phyloP scores from a whole-genome alignment of 2,113 vertebrate species.

The Antigone vipio region DNA sequence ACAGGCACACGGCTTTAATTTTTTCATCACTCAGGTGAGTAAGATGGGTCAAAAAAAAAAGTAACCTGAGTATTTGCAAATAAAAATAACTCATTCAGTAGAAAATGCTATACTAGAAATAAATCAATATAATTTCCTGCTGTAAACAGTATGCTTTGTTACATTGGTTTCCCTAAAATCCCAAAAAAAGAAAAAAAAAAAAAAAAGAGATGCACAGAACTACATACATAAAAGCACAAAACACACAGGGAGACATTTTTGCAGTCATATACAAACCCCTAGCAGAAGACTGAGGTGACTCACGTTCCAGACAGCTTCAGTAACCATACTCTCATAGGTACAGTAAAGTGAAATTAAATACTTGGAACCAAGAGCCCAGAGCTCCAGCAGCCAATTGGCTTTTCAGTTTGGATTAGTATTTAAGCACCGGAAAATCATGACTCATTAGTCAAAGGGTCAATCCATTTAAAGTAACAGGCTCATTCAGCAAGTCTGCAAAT shows the following conservation, averaged over 20 bases:
- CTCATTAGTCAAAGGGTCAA: conserved; percentile 44
- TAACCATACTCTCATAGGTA: neutral
- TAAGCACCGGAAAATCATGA: neutral
- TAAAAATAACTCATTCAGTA: neutral
- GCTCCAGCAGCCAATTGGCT: neutral
- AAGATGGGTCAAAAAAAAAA: neutral
- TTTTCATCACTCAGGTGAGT: accelerated
- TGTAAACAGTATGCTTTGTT: neutral
- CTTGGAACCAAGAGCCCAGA: neutral
- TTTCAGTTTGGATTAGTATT: conserved; percentile 25
- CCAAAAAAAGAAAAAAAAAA: accelerated
- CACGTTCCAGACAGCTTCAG: neutral
- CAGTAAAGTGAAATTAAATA: conserved; percentile 16
- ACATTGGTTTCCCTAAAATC: neutral
- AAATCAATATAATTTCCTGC: neutral
- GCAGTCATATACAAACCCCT: neutral
- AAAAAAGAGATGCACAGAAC: neutral
- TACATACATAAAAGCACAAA: neutral
- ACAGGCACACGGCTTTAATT: neutral
- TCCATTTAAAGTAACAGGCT: conserved; percentile 42
- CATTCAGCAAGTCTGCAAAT: conserved; percentile 20
- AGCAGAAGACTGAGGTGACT: neutral
- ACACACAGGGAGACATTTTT: neutral
- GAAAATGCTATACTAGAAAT: neutral
- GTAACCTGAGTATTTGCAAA: neutral